Evolutionary conservation across 2,113 vertebrate genomes (phyloP), one percentile per base, ranked within the genome.

Genomic region (Chaetura pelagica): DNA sequence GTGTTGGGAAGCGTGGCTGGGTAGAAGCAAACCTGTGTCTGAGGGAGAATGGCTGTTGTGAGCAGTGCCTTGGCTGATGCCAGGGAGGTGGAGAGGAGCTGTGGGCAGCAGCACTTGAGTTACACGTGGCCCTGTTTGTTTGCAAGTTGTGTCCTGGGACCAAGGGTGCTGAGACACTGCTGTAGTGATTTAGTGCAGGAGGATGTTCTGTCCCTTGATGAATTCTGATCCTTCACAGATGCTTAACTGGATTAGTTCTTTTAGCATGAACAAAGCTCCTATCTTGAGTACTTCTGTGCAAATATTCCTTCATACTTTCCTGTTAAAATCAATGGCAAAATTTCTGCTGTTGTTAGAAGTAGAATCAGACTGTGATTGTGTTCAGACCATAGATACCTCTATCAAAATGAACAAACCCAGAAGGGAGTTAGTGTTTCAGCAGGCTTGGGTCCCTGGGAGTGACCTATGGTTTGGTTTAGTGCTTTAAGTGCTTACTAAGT

Each of bases 51-150:
- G 35, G 26, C 82, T n/a, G 40, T 5, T 19, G 15, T 1, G 27
- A 59, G 49, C 42, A 30, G 55, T 0, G 0, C 38, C 5, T 16
- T 2, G 23, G 12, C 46, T 1, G 21, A 1, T 30, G 69, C 18
- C 2, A 2, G n/a, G 34, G 27, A 40, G 20, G 21, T 15, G 52
- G 59, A 12, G 29, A 4, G 2, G 42, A 66, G 38, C 44, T 0
- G n/a, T 22, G 49, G 68, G 46, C 80, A 42, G 55, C 57, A 49
- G 58, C 29, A 5, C 32, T 20, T 1, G 0, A 7, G 10, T 44
- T 29, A 26, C 35, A 12, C 26, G 1, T 0, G 2, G 6, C 4
- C 29, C 34, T 1, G 1, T 6, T 23, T 3, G 3, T 46, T 22
- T 59, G 38, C 57, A 20, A 5, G 27, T 3, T 4, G 3, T 12